These are phyloP conservation scores for Epizoanthus fatuus DNA, from an alignment of 92 coral and sea anemone genomes.

Conservation along the genomic window DNA sequence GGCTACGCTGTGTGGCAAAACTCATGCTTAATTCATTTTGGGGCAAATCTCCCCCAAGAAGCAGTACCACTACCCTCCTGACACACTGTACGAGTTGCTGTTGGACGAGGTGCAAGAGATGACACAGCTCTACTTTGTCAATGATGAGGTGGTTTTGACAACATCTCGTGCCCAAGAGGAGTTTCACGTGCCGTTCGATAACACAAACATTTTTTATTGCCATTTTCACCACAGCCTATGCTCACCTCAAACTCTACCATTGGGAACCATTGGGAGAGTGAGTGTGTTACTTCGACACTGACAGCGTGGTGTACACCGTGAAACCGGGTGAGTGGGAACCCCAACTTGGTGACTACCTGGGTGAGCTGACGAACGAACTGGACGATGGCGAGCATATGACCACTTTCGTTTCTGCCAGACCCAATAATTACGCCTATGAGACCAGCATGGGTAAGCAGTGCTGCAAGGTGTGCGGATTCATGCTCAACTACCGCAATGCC, in stretches of 20 bases:
- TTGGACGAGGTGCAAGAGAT: too few relatives aligned
- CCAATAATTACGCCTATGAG: too few relatives aligned
- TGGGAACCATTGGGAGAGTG: not conserved
- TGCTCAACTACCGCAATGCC: too few relatives aligned
- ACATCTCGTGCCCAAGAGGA: too few relatives aligned
- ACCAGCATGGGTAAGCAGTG: not conserved
- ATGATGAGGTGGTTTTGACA: too few relatives aligned
- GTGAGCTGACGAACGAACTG: not conserved
- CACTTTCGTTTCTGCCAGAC: slow-evolving; percentile 9
- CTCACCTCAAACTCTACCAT: not conserved
- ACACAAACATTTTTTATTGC: slow-evolving; percentile 6
- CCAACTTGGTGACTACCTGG: too few relatives aligned
- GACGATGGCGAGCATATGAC: slow-evolving; percentile 14
- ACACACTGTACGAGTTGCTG: too few relatives aligned
- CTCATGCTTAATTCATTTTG: slow-evolving; percentile 24
- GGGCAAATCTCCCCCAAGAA: not conserved
- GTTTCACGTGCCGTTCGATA: not conserved
- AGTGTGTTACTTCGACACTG: too few relatives aligned
- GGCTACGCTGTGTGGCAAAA: not conserved
- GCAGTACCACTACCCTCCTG: too few relatives aligned
- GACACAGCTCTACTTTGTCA: too few relatives aligned
- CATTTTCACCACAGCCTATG: not conserved
- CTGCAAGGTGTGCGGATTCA: not conserved
- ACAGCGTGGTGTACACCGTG: too few relatives aligned
- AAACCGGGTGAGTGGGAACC: too few relatives aligned